These are phyloP conservation scores for Melanotaenia pygmaea DNA, from an alignment of 2,797 vertebrate species.

Conservation along the genomic window DNA sequence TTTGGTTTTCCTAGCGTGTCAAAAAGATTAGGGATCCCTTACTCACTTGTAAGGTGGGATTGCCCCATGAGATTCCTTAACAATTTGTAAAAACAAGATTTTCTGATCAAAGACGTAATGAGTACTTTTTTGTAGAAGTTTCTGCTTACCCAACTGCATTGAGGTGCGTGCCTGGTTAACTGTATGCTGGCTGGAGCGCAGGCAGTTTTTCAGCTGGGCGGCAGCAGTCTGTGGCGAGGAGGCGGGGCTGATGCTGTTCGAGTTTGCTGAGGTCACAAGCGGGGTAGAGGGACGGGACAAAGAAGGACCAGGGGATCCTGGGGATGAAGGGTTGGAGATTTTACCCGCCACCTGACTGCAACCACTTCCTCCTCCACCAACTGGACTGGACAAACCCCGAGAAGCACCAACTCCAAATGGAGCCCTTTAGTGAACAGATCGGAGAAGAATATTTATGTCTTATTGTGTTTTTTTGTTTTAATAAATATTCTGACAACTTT, in stretches of 20 bases:
- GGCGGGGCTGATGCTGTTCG: slow-evolving; percentile 59
- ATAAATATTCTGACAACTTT: not conserved
- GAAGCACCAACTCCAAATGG: slow-evolving; percentile 87
- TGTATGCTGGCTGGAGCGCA: slow-evolving; percentile 85
- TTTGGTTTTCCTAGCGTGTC: not conserved
- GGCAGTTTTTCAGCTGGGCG: slow-evolving; percentile 87
- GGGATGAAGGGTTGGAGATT: slow-evolving; percentile 82
- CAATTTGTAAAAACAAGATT: not conserved
- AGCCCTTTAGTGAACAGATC: slow-evolving; percentile 80
- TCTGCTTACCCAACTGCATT: slow-evolving; percentile 88
- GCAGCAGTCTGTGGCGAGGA: slow-evolving; percentile 85
- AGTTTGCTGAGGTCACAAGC: slow-evolving; percentile 75
- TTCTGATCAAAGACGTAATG: not conserved
- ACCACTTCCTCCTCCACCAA: slow-evolving; percentile 73
- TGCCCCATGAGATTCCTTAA: slow-evolving; percentile 11
- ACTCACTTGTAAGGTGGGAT: not conserved
- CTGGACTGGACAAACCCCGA: slow-evolving; percentile 81
- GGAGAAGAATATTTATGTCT: not conserved
- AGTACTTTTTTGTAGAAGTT: not conserved
- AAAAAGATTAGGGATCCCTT: not conserved
- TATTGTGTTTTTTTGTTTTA: not conserved
- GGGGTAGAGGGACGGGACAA: slow-evolving; percentile 85
- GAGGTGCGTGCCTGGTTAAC: slow-evolving; percentile 84
- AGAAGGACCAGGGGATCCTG: slow-evolving; percentile 79
- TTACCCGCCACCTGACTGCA: slow-evolving; percentile 73